These are phyloP conservation scores for Conchocele bisecta DNA, from an alignment of 2,888 invertebrate species.

Conservation along the genomic window DNA sequence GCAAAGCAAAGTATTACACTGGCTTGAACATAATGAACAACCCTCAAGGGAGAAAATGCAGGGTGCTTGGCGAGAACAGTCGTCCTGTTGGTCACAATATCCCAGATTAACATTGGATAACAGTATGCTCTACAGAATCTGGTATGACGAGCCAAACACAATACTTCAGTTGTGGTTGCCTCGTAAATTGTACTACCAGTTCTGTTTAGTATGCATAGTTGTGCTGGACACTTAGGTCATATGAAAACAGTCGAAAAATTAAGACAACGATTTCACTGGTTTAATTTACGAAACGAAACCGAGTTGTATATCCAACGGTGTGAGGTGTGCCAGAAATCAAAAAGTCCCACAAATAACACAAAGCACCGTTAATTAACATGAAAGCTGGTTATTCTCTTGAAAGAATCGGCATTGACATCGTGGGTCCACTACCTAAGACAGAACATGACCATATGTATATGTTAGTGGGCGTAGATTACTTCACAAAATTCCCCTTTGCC, in stretches of 20 bases:
- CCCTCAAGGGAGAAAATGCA: background rate
- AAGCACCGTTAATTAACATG: background rate
- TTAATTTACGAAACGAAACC: background rate
- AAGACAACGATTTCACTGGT: conserved; percentile 1
- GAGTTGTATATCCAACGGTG: conserved; percentile 4
- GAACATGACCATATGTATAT: conserved; percentile 9
- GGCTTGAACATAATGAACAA: no score
- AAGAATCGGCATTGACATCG: conserved; percentile 12
- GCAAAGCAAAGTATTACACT: background rate
- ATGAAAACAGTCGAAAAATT: background rate
- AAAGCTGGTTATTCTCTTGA: conserved; percentile 3
- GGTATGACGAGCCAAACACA: background rate
- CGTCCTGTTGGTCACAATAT: conserved; percentile 11
- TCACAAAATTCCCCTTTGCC: conserved; percentile 4
- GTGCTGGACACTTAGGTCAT: background rate
- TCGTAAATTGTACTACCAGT: background rate
- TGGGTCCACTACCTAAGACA: conserved; percentile 5
- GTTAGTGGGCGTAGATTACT: background rate
- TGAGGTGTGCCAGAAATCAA: background rate
- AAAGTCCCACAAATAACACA: background rate
- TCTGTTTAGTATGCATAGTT: background rate
- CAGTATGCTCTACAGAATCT: background rate
- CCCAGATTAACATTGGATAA: background rate
- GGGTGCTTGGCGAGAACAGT: background rate
- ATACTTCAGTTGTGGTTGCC: background rate